A percentile compares a stretch with the other conserved stretches of the same genome.
Conservation (phyloP, 2,113 vertebrate species). For the Leptobrachium leishanense region DNA sequence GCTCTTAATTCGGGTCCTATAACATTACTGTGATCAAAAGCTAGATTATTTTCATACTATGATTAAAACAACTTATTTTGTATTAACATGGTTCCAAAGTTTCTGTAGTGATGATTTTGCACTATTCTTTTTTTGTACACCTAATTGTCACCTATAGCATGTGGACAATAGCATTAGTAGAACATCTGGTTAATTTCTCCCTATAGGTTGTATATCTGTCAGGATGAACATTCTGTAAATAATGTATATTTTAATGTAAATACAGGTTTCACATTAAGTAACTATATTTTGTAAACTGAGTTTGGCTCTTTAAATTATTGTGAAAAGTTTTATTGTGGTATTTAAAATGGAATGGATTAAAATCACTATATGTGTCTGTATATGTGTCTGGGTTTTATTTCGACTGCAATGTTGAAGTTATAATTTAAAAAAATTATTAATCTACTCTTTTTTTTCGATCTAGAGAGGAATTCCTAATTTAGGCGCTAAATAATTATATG, state of each 20-base stretch:
- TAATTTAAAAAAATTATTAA: background rate
- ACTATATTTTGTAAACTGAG: constrained; percentile 85
- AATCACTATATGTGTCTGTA: constrained; percentile 64
- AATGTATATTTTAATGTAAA: constrained; percentile 78
- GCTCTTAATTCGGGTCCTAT: background rate
- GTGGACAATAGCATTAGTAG: constrained; percentile 57
- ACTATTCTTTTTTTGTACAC: constrained; percentile 68
- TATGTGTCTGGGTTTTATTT: background rate
- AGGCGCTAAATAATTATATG: no score
- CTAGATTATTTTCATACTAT: constrained; percentile 73
- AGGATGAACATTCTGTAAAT: constrained; percentile 70
- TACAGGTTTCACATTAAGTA: constrained; percentile 82
- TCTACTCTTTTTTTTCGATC: background rate
- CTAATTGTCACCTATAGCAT: constrained; percentile 69
- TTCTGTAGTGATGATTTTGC: constrained; percentile 70
- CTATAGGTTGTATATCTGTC: constrained; percentile 61
- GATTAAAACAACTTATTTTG: constrained; percentile 62
- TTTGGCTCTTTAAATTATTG: constrained; percentile 84
- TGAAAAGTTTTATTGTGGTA: constrained; percentile 81
- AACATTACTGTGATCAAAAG: constrained; percentile 48
- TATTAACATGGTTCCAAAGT: constrained; percentile 65
- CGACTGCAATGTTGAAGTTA: constrained; percentile 8
- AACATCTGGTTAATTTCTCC: constrained; percentile 57
- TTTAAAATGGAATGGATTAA: constrained; percentile 83
- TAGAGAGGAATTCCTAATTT: no score